Conservation (phyloP, 2,888 invertebrate species). For the Drosophila fungiperda region DNA sequence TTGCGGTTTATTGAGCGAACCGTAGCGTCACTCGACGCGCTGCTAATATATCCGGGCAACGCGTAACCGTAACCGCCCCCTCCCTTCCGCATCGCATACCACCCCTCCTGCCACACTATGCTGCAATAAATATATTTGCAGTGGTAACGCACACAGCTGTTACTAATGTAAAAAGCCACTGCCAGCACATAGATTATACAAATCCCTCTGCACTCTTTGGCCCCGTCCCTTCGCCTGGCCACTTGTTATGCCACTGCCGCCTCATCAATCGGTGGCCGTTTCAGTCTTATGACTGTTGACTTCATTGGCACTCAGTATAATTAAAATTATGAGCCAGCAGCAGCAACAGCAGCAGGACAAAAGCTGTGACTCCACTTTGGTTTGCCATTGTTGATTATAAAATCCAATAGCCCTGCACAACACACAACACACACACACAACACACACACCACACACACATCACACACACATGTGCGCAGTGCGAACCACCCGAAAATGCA, state of each 20-base stretch:
- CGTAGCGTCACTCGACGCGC: conserved; percentile 52
- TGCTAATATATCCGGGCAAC: conserved; percentile 75
- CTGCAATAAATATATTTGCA: conserved; percentile 77
- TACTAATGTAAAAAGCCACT: conserved; percentile 71
- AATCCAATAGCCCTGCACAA: conserved; percentile 57
- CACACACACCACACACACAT: conserved; percentile 52
- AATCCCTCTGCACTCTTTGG: conserved; percentile 23
- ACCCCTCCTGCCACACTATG: background rate
- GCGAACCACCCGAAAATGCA: conserved; percentile 20
- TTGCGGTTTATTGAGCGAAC: conserved; percentile 71
- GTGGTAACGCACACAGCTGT: conserved; percentile 74
- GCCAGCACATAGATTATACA: conserved; percentile 50
- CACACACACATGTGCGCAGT: conserved; percentile 47
- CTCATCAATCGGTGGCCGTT: conserved; percentile 70
- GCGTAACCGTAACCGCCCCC: conserved; percentile 57
- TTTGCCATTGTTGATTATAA: conserved; percentile 76
- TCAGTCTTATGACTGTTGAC: conserved; percentile 75
- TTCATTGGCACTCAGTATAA: conserved; percentile 82
- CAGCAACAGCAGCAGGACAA: conserved; percentile 48
- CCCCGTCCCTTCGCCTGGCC: background rate
- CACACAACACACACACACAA: conserved; percentile 38
- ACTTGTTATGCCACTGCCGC: conserved; percentile 21
- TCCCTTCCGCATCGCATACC: too few species aligned
- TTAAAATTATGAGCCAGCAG: conserved; percentile 76
- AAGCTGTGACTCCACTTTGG: conserved; percentile 56